Base-by-base conservation (phyloP, 2,797 vertebrate species). In the Arvicola amphibius region DNA sequence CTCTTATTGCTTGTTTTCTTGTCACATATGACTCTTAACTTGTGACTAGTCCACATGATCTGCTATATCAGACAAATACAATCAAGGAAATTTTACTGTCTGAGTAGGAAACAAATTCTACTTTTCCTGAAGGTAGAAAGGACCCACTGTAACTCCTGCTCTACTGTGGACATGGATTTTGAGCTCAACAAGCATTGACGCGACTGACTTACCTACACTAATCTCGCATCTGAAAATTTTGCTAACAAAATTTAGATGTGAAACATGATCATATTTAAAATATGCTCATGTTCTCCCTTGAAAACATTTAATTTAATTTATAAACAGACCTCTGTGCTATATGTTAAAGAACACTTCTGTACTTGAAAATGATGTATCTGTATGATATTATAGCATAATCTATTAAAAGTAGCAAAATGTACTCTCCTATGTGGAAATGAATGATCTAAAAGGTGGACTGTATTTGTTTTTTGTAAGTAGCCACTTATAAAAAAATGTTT, bases 211-310 rank as follows among this genome's bases (percentile, higher is more conserved):
- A 40, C 12, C 71, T 74, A 11, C 11, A 13, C 21, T 74, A 43
- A 23, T 43, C 9, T 74, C 37, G 43, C 37, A 74, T 6, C 8
- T 32, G 43, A 32, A 76, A 46, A 29, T 76, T 48, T 74, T 29
- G 43, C 6, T 84, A 43, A 43, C 16, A 34, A 56, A 69, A 53
- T 85, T 32, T 37, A 91, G 23, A 43, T 83, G 2, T 79, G 61
- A 67, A 32, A 95, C 9, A 86, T 4, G 14, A 10, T 19, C 76
- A 67, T 43, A 53, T 2, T 32, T 89, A 56, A 65, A 87, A 10
- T 88, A 80, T 10, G 74, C 34, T 92, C 32, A 67, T 61, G 17
- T 94, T 83, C 85, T 10, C 32, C 61, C 71, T 86, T 88, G 10
- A 61, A 6, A 6, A 17, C 73, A 2, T 88, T 78, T 78, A 51